Evolutionary conservation across 2,797 vertebrate species (phyloP).

Genomic region (Mergus octosetaceus): DNA sequence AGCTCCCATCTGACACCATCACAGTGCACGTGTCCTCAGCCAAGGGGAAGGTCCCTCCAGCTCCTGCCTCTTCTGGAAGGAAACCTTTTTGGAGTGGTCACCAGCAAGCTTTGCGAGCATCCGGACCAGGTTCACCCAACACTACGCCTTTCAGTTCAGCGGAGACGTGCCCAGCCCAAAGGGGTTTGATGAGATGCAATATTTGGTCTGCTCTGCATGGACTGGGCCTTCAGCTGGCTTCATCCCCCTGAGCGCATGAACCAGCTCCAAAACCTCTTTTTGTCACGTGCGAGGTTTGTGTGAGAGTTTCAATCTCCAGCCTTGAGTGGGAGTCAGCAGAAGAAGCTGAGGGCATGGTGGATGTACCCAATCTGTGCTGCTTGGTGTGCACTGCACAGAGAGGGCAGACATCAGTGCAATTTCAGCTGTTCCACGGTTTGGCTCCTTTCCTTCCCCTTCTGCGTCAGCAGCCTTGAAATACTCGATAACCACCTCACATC

Average conservation of each 20-base stretch:
- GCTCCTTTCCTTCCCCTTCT: background rate
- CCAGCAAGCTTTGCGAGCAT: background rate
- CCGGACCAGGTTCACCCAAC: fast-evolving
- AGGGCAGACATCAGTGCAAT: background rate
- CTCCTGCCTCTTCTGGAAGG: background rate
- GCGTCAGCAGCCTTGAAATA: background rate
- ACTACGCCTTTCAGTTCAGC: background rate
- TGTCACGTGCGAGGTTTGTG: fast-evolving
- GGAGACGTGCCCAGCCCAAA: background rate
- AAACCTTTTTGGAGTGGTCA: no score
- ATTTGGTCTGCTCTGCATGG: background rate
- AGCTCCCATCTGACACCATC: fast-evolving
- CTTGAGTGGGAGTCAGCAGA: fast-evolving
- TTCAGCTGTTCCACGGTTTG: fast-evolving
- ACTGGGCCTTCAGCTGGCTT: no score
- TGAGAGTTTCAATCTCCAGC: background rate
- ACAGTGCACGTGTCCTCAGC: fast-evolving
- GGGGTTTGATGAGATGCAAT: background rate
- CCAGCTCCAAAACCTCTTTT: background rate
- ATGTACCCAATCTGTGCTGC: background rate
- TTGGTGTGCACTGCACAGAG: background rate
- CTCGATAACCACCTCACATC: fast-evolving
- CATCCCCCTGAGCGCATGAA: fast-evolving
- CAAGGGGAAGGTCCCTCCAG: no score
- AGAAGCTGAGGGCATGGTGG: background rate